phyloP scores from a whole-genome alignment of 2,888 invertebrate species.

The Syrista parreyssii region DNA sequence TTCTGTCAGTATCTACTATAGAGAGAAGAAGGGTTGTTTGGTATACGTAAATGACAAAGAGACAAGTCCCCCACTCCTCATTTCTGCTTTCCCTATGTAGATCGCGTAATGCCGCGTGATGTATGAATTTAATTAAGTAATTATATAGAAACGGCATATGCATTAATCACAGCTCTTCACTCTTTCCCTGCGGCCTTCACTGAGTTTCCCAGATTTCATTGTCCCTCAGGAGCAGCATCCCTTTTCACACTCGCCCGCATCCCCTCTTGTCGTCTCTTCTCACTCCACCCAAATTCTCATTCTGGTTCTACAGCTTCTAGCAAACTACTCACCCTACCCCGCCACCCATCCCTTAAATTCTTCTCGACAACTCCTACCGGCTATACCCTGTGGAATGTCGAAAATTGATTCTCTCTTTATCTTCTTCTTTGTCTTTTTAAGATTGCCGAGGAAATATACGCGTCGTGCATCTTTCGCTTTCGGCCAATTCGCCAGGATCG shows the following conservation, averaged over 20 bases:
- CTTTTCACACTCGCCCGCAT: background rate
- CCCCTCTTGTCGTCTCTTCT: background rate
- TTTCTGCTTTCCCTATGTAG: slow-evolving; percentile 9
- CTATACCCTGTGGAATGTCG: background rate
- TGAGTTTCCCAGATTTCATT: slow-evolving; percentile 19
- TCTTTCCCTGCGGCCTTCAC: slow-evolving; percentile 4
- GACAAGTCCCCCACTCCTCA: background rate
- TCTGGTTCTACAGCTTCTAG: background rate
- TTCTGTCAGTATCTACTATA: background rate
- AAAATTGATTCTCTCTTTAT: background rate
- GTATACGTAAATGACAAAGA: background rate
- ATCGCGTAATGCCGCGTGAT: slow-evolving; percentile 48
- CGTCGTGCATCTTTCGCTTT: background rate
- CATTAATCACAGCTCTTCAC: slow-evolving; percentile 42
- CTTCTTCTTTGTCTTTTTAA: background rate
- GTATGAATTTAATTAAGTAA: slow-evolving; percentile 58
- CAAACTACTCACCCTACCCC: background rate
- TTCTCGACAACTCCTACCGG: background rate
- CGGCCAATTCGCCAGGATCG: slow-evolving; percentile 34
- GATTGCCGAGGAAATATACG: background rate
- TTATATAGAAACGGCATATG: slow-evolving; percentile 41
- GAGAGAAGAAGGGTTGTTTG: background rate
- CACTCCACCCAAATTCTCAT: background rate
- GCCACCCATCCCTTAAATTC: background rate
- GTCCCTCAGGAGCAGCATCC: slow-evolving; percentile 4